Evolutionary conservation across 2,113 vertebrate genomes (phyloP).

Genomic region (Diphyllodes magnificus): DNA sequence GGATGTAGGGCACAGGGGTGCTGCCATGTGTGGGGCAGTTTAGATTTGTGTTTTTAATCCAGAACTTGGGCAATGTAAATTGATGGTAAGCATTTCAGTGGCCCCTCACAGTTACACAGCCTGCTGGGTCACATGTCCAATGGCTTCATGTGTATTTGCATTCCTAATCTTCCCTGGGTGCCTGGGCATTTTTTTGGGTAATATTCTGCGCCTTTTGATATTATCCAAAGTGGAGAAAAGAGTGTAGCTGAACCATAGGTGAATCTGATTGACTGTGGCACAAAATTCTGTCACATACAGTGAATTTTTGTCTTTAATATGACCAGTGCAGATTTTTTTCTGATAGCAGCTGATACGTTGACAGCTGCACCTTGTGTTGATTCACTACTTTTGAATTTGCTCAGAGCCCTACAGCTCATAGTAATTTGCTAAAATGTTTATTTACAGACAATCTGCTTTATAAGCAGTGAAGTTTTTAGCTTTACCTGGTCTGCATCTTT

Average conservation of each 20-base stretch:
- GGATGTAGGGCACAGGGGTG: not conserved
- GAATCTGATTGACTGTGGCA: not conserved
- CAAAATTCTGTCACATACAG: not conserved
- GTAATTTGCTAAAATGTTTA: not conserved
- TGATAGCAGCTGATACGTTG: not conserved
- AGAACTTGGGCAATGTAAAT: fast-evolving
- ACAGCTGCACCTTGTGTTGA: not conserved
- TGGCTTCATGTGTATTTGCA: not conserved
- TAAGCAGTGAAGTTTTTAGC: not conserved
- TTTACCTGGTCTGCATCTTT: not conserved
- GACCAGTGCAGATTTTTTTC: not conserved
- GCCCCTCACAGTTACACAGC: not conserved
- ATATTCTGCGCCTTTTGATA: not conserved
- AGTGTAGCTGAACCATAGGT: not conserved
- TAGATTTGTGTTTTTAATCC: not conserved
- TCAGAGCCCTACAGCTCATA: not conserved
- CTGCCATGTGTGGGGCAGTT: not conserved
- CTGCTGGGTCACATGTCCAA: not conserved
- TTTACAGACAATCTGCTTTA: not conserved
- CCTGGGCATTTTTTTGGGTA: not conserved
- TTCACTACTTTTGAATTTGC: not conserved
- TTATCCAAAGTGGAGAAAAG: not conserved
- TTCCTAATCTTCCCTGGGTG: not conserved
- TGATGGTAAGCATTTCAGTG: not conserved
- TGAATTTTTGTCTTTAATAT: not conserved